A percentile compares a stretch with the other conserved stretches of the same genome.
phyloP scores from a whole-genome alignment of 2,888 invertebrate genomes.

The Apeira syringaria region DNA sequence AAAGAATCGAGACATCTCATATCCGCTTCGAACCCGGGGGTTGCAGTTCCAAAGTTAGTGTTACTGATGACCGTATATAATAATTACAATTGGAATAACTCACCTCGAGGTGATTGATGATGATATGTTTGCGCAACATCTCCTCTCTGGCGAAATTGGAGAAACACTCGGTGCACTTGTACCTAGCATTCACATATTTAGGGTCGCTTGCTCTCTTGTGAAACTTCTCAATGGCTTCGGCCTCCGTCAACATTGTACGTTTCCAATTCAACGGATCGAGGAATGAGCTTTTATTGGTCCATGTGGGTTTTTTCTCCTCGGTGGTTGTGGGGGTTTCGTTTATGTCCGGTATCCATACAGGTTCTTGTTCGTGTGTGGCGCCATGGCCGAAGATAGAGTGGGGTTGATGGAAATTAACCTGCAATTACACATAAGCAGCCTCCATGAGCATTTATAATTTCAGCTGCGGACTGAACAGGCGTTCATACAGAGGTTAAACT shows the following conservation, averaged over 20 bases:
- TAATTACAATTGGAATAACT: too few relatives aligned
- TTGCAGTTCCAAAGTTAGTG: too few relatives aligned
- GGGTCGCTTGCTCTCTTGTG: conserved; percentile 44
- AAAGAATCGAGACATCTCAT: too few relatives aligned
- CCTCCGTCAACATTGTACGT: conserved; percentile 53
- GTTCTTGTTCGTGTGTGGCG: conserved; percentile 8
- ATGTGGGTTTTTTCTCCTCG: conserved; percentile 14
- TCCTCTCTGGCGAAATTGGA: conserved; percentile 64
- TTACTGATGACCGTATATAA: too few relatives aligned
- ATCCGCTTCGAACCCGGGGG: too few relatives aligned
- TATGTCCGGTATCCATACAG: conserved; percentile 26
- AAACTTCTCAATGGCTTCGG: conserved; percentile 60
- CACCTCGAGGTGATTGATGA: conserved; percentile 60
- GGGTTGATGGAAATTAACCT: conserved; percentile 3
- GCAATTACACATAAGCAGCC: too few relatives aligned
- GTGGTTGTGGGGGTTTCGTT: conserved; percentile 19
- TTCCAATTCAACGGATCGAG: conserved; percentile 57
- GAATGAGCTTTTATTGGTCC: conserved; percentile 26
- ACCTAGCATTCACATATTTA: conserved; percentile 53
- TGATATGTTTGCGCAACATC: conserved; percentile 56
- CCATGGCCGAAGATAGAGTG: conserved; percentile 27
- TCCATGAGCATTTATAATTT: too few relatives aligned
- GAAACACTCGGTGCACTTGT: conserved; percentile 56
- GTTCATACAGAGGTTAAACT: too few relatives aligned
- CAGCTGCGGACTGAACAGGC: too few relatives aligned